Evolutionary conservation across 2,113 vertebrate genomes (phyloP).

Genomic region (Candoia aspera): DNA sequence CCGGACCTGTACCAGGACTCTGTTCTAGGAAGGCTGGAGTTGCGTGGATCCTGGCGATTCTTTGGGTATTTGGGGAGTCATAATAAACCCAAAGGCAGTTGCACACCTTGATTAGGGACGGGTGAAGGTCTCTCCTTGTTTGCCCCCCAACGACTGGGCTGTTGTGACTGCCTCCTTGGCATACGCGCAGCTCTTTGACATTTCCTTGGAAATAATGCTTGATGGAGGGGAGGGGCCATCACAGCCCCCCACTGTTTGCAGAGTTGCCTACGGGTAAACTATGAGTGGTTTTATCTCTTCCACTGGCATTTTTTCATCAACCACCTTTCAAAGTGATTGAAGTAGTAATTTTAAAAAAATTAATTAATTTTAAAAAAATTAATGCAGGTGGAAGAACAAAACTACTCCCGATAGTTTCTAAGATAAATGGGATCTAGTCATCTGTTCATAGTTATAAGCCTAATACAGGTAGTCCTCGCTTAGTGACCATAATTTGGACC

Average conservation of each 20-base stretch:
- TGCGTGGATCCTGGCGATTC: not conserved
- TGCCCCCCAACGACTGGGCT: too few species aligned
- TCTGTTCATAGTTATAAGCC: not conserved
- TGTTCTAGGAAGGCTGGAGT: not conserved
- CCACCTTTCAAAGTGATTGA: not conserved
- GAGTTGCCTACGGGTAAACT: not conserved
- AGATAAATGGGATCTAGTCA: not conserved
- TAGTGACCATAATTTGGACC: too few species aligned
- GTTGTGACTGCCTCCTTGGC: not conserved
- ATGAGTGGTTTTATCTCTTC: not conserved
- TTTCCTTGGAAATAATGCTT: not conserved
- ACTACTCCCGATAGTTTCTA: too few species aligned
- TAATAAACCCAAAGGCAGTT: not conserved
- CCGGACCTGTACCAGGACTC: not conserved
- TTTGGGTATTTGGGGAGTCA: not conserved
- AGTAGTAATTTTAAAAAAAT: not conserved
- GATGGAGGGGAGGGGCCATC: too few species aligned
- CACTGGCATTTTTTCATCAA: not conserved
- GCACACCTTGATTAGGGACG: not conserved
- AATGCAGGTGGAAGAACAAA: not conserved
- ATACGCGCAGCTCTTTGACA: not conserved
- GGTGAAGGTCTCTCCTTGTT: not conserved
- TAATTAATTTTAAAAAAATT: too few species aligned
- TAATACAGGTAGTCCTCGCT: too few species aligned
- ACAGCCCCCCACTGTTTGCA: not conserved